Percentiles rank a stretch among this genome's conserved stretches.
Conservation (phyloP, 2,797 vertebrate species). For the Microhierax caerulescens region DNA sequence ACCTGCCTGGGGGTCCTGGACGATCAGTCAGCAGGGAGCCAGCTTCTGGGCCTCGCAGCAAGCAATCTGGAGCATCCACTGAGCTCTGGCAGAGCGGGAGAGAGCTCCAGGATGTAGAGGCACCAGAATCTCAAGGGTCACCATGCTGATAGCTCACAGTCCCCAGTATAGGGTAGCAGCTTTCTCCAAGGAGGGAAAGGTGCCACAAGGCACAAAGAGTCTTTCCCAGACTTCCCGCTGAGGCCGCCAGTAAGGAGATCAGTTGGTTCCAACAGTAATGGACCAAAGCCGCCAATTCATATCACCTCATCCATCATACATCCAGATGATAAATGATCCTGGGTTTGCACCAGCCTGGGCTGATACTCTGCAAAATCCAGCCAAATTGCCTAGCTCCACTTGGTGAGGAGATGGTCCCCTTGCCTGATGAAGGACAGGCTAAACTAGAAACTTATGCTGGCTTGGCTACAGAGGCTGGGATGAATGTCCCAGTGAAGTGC, state of each 20-base stretch:
- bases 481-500: neutral
- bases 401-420: neutral
- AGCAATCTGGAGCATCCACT: neutral
- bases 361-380: neutral
- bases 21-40: neutral
- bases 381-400: neutral
- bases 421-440: neutral
- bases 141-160: neutral
- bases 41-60: neutral
- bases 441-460: neutral
- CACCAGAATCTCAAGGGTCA: neutral
- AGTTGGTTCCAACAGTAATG: constrained; percentile 30
- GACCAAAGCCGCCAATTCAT: constrained; percentile 6
- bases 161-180: neutral
- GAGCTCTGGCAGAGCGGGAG: neutral
- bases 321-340: neutral
- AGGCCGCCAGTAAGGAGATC: constrained; percentile 27
- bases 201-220: neutral
- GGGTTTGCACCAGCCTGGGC: neutral
- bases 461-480: neutral
- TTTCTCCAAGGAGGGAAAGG: neutral
- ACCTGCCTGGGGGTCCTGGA: neutral
- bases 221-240: neutral
- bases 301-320: constrained; percentile 48
- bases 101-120: neutral